Evolutionary conservation across 2,113 vertebrate species (phyloP).

Genomic region (Osmerus mordax): DNA sequence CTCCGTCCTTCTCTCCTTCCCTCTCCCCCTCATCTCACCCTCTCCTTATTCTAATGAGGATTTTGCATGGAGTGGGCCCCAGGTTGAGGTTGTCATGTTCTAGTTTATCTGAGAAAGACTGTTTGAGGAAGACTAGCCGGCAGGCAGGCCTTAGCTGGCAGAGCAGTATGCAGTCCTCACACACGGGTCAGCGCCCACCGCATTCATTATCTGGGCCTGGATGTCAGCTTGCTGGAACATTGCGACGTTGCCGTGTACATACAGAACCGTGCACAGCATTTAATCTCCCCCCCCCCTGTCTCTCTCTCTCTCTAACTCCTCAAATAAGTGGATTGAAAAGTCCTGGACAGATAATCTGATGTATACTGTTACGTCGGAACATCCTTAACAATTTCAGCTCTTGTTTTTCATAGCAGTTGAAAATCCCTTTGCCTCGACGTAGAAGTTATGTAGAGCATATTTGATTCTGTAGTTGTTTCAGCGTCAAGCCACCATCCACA

Average conservation of each 20-base stretch:
- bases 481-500: too few relatives aligned
- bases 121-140: conserved; percentile 51
- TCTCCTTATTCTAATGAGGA: conserved; percentile 42
- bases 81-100: conserved; percentile 44
- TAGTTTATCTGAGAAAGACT: conserved; percentile 50
- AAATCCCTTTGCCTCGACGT: too few relatives aligned
- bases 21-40: neutral
- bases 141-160: conserved; percentile 54
- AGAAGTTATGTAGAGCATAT: too few relatives aligned
- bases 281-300: neutral
- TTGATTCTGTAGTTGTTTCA: too few relatives aligned
- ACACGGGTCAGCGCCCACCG: conserved; percentile 57
- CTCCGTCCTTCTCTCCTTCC: conserved; percentile 25
- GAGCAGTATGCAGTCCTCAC: conserved; percentile 40
- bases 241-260: conserved; percentile 29
- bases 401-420: too few relatives aligned
- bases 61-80: conserved; percentile 42
- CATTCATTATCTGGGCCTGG: conserved; percentile 30
- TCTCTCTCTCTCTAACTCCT: neutral
- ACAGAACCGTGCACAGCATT: neutral
- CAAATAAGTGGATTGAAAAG: neutral
- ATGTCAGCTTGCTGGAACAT: conserved; percentile 34
- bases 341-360: too few relatives aligned
- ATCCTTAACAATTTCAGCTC: too few relatives aligned
- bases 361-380: too few relatives aligned